Evolutionary conservation across 2,797 vertebrate species (phyloP), one percentile per base, ranked within the genome.

Genomic region (Botia almorhae): DNA sequence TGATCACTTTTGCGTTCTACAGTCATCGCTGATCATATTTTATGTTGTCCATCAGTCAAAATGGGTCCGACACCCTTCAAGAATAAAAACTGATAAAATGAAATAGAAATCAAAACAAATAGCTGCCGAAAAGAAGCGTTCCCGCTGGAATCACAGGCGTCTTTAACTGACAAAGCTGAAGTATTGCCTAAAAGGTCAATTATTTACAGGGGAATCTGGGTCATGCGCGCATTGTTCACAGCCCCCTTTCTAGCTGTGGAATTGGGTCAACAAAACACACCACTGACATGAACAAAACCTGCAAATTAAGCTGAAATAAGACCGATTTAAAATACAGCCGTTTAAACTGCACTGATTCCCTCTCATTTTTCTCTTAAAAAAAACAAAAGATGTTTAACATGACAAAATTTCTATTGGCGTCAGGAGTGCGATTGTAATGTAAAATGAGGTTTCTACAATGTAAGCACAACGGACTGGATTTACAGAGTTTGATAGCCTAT

Each of bases 101-200:
- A 61, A 17, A 17, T n/a, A 81, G 76, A 84, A 82, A 83, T 82
- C 85, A 77, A 89, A 82, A 91, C 87, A 82, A 69, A 78, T 93
- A 93, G 93, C 93, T 94, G 93, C 93, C 93, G 91, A 93, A 91
- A 90, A 89, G 86, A 85, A 85, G 74, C 56, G 70, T 75, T 80
- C 87, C 87, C 87, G 91, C 81, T 87, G 89, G 87, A 91, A 90
- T 90, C 81, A 91, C 84, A 83, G 79, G 78, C 72, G 81, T 87
- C 79, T 87, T 88, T 85, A 72, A 58, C 80, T 55, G 73, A 82
- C 63, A 78, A 72, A 75, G 90, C 91, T 89, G 90, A 76, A 94
- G 91, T 87, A 87, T 94, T 89, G 89, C 85, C 90, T 88, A 91
- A 92, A 90, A 90, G 87, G 89, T 87, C 89, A 85, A 65, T 82